Evolutionary conservation across 2,888 invertebrate species (phyloP).

Genomic region (Mythimna ferrago): DNA sequence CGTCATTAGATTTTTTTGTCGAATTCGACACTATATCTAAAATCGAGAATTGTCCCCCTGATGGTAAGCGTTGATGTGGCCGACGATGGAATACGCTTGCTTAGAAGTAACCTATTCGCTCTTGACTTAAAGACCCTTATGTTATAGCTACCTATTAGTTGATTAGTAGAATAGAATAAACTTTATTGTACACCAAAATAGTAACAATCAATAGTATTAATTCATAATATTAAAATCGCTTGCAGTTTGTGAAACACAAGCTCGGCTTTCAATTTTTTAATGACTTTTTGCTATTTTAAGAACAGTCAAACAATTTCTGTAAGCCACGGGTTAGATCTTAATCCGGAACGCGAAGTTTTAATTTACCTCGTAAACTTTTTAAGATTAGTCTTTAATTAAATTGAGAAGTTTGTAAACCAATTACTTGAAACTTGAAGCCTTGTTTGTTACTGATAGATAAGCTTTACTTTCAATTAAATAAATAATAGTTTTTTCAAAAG

Average conservation of each 20-base stretch:
- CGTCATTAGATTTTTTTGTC: no score
- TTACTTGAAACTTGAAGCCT: constrained; percentile 19
- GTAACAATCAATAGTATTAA: not conserved
- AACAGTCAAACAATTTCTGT: constrained; percentile 9
- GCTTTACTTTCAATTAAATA: no score
- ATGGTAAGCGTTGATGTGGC: no score
- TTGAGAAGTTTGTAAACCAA: constrained; percentile 31
- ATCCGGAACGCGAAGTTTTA: constrained; percentile 35
- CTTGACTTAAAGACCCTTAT: no score
- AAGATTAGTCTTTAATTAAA: constrained; percentile 37
- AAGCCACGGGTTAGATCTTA: constrained; percentile 7
- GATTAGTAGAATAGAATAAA: no score
- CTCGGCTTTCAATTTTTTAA: not conserved
- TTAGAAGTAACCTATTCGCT: no score
- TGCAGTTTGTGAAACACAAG: not conserved
- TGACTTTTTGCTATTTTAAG: not conserved
- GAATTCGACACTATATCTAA: no score
- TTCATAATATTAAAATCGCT: not conserved
- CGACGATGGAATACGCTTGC: no score
- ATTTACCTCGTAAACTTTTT: constrained; percentile 38
- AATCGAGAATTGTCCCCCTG: no score
- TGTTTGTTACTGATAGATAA: not conserved
- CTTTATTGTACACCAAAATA: no score
- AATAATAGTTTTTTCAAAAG: not conserved
- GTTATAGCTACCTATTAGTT: no score